Conservation (phyloP, 2,888 invertebrate genomes). For the Tortricodes alternella region DNA sequence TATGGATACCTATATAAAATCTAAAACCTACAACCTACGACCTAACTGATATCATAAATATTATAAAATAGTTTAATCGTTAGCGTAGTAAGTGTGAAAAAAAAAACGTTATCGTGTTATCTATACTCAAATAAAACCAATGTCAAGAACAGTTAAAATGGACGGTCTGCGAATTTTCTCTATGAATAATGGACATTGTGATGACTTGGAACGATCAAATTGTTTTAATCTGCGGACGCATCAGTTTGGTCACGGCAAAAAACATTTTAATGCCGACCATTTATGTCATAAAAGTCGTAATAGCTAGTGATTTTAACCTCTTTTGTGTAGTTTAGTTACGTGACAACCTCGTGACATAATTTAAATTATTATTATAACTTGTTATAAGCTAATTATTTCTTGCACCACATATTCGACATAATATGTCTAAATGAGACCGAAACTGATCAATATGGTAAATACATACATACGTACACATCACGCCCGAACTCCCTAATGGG, state of each 20-base stretch:
- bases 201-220: conserved; percentile 9
- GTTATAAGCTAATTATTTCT: neutral
- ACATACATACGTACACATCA: no score
- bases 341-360: neutral
- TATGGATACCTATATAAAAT: no score
- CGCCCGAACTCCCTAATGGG: no score
- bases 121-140: neutral
- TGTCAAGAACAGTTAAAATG: neutral
- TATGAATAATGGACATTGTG: conserved; percentile 9
- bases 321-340: neutral
- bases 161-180: conserved; percentile 1
- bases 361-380: neutral
- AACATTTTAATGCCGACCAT: conserved; percentile 1
- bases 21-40: no score
- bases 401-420: no score
- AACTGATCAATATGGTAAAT: no score
- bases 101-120: no score
- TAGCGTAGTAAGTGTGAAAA: no score
- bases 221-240: conserved; percentile 12
- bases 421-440: no score
- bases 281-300: conserved; percentile 3
- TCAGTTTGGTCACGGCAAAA: neutral
- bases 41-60: no score
- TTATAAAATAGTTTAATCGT: no score
- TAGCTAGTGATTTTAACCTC: neutral